phyloP scores from a whole-genome alignment of 2,888 invertebrate species.

The Hirudinaria manillensis region DNA sequence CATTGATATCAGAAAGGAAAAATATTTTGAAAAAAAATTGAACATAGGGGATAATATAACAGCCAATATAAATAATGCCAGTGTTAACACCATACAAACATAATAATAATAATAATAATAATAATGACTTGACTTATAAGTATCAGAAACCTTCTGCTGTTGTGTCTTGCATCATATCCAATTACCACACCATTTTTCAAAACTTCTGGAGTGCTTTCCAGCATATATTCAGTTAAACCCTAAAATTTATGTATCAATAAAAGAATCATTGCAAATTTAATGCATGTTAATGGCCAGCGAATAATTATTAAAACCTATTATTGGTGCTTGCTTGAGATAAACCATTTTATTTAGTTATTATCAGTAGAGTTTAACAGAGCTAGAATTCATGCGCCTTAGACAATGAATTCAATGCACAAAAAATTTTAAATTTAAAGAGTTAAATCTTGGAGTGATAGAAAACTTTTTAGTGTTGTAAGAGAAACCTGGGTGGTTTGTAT shows the following conservation, averaged over 20 bases:
- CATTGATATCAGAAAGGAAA: neutral
- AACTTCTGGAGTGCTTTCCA: constrained; percentile 61
- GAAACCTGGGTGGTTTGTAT: constrained; percentile 69
- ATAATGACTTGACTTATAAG: neutral
- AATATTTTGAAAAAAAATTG: neutral
- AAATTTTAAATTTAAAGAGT: neutral
- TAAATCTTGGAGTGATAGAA: neutral
- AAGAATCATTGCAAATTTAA: too few species aligned
- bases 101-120: neutral
- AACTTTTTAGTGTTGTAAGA: neutral
- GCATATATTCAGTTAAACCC: constrained; percentile 74
- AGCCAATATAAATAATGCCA: neutral
- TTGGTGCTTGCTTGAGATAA: too few species aligned
- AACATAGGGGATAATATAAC: neutral
- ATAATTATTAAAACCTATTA: too few species aligned
- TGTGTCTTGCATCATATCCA: constrained; percentile 86
- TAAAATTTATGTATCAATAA: constrained; percentile 56
- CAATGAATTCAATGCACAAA: constrained; percentile 52
- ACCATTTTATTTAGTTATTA: too few species aligned
- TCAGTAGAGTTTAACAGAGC: too few species aligned
- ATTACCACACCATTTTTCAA: constrained; percentile 71
- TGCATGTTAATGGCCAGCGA: too few species aligned
- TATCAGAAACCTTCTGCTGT: constrained; percentile 69
- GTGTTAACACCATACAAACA: neutral
- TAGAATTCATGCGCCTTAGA: neutral